phyloP scores from a whole-genome alignment of 1,140 invertebrate genomes.

The Euwallacea similis region DNA sequence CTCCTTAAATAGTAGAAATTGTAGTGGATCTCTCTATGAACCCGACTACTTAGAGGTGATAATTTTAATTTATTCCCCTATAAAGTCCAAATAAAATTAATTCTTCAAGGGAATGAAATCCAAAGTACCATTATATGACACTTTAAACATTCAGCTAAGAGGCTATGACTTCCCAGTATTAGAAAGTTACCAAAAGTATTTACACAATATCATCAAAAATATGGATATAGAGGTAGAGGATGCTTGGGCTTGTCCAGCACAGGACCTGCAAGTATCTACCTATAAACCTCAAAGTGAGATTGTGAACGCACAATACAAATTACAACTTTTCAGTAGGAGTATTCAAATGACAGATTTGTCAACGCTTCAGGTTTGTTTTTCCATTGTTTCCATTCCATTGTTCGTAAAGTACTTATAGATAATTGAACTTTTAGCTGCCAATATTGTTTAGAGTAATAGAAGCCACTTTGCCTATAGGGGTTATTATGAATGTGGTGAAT shows the following conservation, averaged over 20 bases:
- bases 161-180: constrained; percentile 80
- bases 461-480: constrained; percentile 72
- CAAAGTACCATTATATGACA: constrained; percentile 71
- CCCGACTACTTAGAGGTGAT: constrained; percentile 33
- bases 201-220: constrained; percentile 71
- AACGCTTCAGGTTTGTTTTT: constrained; percentile 39
- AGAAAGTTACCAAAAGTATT: constrained; percentile 76
- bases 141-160: constrained; percentile 76
- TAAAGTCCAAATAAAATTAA: constrained; percentile 24
- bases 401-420: constrained; percentile 1
- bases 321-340: constrained; percentile 78
- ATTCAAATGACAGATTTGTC: constrained; percentile 61
- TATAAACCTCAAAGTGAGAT: constrained; percentile 69
- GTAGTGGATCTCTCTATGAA: constrained; percentile 9
- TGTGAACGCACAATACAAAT: constrained; percentile 68
- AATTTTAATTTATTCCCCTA: not conserved
- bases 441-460: constrained; percentile 72
- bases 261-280: constrained; percentile 66
- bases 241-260: constrained; percentile 73
- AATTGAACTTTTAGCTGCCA: constrained; percentile 54
- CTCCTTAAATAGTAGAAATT: no score
- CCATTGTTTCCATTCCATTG: not conserved
- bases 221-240: constrained; percentile 78
- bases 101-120: constrained; percentile 61
- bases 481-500: constrained; percentile 65